Conservation (phyloP, 2,113 vertebrate species). For the Melanostigma gelatinosum region DNA sequence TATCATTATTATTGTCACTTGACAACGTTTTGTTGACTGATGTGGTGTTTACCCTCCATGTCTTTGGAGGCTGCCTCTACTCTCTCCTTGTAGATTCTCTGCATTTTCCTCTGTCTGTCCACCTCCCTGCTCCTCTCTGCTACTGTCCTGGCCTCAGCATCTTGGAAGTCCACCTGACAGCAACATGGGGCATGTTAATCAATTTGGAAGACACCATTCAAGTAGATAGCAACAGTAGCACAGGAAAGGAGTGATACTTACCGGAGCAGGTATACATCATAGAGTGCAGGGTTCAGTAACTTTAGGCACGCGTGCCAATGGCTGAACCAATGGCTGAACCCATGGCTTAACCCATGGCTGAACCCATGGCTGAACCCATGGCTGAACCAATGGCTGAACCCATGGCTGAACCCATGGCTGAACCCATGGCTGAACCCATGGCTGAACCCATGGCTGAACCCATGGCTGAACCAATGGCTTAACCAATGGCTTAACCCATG, state of each 20-base stretch:
- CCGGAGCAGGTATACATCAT: background rate
- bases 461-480: background rate
- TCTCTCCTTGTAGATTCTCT: slow-evolving; percentile 88
- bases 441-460: background rate
- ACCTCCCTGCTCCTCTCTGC: slow-evolving; percentile 89
- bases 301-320: too few species aligned
- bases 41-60: slow-evolving; percentile 86
- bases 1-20: background rate
- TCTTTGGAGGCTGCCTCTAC: slow-evolving; percentile 85
- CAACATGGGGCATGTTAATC: background rate
- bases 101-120: slow-evolving; percentile 86
- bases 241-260: background rate
- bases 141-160: slow-evolving; percentile 85
- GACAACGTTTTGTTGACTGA: background rate
- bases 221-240: background rate
- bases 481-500: background rate
- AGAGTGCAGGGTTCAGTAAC: background rate
- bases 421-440: too few species aligned
- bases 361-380: background rate
- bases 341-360: too few species aligned
- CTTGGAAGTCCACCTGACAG: slow-evolving; percentile 93
- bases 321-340: background rate
- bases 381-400: too few species aligned
- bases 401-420: background rate
- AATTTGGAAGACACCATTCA: background rate